Percentiles rank a stretch among this genome's conserved stretches.
These are phyloP conservation scores for Trichoplusia ni DNA, from an alignment of 1,140 invertebrate genomes.

Conservation along the genomic window DNA sequence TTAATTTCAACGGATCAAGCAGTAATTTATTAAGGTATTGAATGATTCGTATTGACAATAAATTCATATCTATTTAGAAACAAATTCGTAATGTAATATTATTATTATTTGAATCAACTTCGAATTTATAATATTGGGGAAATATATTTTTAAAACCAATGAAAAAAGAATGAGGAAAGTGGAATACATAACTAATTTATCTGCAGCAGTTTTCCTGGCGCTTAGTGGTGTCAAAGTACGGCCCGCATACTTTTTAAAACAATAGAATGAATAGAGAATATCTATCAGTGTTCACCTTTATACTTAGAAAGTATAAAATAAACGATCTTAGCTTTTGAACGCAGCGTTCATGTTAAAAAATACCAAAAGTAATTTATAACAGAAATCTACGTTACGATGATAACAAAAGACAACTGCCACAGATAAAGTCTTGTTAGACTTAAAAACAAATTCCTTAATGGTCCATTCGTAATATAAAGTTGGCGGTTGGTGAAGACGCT, in stretches of 20 bases:
- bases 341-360: slow-evolving; percentile 19
- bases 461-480: too few relatives aligned
- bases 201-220: slow-evolving; percentile 2
- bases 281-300: slow-evolving; percentile 9
- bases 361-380: slow-evolving; percentile 25
- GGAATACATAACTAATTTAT: slow-evolving; percentile 4
- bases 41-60: slow-evolving; percentile 51
- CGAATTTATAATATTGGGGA: slow-evolving; percentile 17
- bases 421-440: too few relatives aligned
- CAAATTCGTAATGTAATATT: slow-evolving; percentile 36
- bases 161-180: slow-evolving; percentile 56
- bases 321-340: slow-evolving; percentile 5
- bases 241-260: slow-evolving; percentile 10
- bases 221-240: slow-evolving; percentile 3
- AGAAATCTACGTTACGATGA: slow-evolving; percentile 34
- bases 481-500: too few relatives aligned
- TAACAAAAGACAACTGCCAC: too few relatives aligned
- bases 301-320: slow-evolving; percentile 6
- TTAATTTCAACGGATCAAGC: too few relatives aligned
- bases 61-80: slow-evolving; percentile 63
- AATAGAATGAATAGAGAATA: neutral
- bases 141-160: slow-evolving; percentile 56
- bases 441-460: too few relatives aligned
- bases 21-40: slow-evolving; percentile 1
- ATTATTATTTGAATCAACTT: slow-evolving; percentile 34